These are phyloP conservation scores for Heterodera carotae DNA, from an alignment of 1,140 invertebrate species.

Conservation along the genomic window DNA sequence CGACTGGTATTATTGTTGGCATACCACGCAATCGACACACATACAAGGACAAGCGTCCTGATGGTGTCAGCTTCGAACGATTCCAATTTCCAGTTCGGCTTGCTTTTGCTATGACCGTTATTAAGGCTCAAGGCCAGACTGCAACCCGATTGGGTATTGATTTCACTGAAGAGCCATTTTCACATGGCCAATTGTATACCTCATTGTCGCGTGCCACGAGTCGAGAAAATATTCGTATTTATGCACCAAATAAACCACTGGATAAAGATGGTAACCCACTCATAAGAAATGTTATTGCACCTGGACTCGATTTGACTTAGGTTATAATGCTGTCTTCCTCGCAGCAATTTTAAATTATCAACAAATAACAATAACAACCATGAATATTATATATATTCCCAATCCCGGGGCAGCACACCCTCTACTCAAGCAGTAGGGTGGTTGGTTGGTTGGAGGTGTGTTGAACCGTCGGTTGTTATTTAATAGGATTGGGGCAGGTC, in stretches of 20 bases:
- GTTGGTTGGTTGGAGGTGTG: background rate
- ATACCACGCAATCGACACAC: background rate
- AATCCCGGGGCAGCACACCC: background rate
- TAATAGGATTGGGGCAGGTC: background rate
- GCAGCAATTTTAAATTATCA: no score
- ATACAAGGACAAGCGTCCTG: background rate
- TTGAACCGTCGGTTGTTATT: background rate
- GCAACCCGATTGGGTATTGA: conserved; percentile 62
- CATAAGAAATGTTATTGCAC: background rate
- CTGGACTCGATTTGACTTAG: background rate
- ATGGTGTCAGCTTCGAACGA: background rate
- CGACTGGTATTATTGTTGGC: background rate
- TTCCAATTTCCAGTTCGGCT: conserved; percentile 66
- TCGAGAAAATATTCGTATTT: background rate
- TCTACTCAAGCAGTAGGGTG: background rate
- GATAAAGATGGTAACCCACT: background rate
- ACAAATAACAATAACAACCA: no score
- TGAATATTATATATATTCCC: background rate
- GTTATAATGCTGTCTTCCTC: no score
- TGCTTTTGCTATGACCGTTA: conserved; percentile 70
- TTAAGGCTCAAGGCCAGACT: conserved; percentile 69
- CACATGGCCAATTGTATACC: conserved; percentile 67
- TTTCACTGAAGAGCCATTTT: conserved; percentile 59
- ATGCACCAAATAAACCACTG: background rate
- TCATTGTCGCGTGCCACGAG: conserved; percentile 34